phyloP scores from a whole-genome alignment of 2,888 invertebrate species.

The Halictus quadricinctus region DNA sequence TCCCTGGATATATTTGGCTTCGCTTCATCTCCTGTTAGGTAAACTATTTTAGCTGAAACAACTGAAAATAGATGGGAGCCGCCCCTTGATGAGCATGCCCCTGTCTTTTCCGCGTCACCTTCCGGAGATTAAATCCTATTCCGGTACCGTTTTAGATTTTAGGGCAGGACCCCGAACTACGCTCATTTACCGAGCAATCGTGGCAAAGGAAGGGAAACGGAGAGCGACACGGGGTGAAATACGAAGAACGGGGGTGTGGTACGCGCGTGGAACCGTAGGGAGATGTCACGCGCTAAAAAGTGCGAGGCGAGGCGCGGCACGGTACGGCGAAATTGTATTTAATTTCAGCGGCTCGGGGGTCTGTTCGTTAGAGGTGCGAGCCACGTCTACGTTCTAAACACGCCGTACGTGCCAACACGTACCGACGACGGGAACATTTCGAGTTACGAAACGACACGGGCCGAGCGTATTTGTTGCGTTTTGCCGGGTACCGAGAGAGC shows the following conservation, averaged over 20 bases:
- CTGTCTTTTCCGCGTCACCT: constrained; percentile 17
- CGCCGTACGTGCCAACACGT: constrained; percentile 72
- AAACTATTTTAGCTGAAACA: constrained; percentile 24
- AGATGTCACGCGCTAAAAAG: constrained; percentile 53
- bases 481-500: constrained; percentile 36
- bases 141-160: background rate
- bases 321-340: constrained; percentile 59
- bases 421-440: constrained; percentile 56
- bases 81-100: background rate
- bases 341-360: constrained; percentile 49
- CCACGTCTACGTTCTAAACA: constrained; percentile 73
- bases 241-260: background rate
- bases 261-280: background rate
- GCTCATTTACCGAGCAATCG: background rate
- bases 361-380: constrained; percentile 62
- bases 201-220: background rate
- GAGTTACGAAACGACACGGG: constrained; percentile 54
- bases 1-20: background rate
- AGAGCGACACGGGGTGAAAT: background rate
- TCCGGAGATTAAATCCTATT: constrained; percentile 48
- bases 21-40: background rate
- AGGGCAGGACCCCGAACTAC: background rate
- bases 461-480: constrained; percentile 54
- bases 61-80: constrained; percentile 23
- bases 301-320: background rate